Percentiles rank a stretch among this genome's conserved stretches.
Evolutionary conservation across 2,113 vertebrate genomes (phyloP).

Genomic region (Tragelaphus strepsiceros): DNA sequence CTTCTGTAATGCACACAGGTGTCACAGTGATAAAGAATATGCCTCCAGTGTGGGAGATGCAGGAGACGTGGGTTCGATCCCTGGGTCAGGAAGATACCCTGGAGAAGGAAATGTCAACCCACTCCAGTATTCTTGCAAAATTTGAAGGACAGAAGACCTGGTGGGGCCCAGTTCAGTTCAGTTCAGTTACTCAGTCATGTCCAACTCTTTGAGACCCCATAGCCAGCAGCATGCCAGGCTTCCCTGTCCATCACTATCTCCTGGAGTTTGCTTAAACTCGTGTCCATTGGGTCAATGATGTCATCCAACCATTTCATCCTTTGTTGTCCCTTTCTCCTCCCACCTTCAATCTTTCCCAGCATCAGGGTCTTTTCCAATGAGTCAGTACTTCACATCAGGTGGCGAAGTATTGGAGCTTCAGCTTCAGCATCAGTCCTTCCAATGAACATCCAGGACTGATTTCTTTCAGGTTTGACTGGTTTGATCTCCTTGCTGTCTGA

Average conservation of each 20-base stretch:
- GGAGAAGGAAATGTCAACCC: background rate
- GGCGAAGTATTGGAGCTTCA: background rate
- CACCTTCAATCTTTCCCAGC: background rate
- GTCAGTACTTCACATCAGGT: background rate
- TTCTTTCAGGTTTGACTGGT: background rate
- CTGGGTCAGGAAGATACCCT: background rate
- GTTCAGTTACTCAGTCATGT: background rate
- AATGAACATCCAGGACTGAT: background rate
- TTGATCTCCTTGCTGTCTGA: background rate
- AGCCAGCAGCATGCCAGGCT: background rate
- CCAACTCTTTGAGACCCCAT: background rate
- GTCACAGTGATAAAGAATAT: background rate
- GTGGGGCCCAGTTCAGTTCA: background rate
- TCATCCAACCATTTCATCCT: background rate
- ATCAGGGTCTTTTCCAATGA: background rate
- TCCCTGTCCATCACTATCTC: background rate
- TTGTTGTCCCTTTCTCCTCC: background rate
- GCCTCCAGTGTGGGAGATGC: background rate
- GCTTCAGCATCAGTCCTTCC: background rate
- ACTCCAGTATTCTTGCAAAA: background rate
- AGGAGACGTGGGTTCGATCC: background rate
- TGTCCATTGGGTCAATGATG: background rate
- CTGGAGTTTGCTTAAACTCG: background rate
- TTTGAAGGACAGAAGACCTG: background rate
- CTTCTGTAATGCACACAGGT: background rate